These are phyloP conservation scores for Oryzias celebensis DNA, from an alignment of 2,113 vertebrate species.

Conservation along the genomic window DNA sequence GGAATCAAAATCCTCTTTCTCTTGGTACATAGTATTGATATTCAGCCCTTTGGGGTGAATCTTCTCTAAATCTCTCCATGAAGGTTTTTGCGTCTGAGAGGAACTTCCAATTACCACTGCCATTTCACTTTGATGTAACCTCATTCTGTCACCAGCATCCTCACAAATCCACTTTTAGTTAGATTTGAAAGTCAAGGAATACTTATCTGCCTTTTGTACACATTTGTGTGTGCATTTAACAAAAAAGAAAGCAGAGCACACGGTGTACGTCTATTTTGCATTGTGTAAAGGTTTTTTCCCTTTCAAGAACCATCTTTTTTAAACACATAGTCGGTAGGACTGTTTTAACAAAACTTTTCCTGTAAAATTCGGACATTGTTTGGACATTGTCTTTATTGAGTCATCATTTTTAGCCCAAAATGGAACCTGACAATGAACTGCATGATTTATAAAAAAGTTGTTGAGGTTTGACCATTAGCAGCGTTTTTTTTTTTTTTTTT, in stretches of 20 bases:
- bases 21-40: not conserved
- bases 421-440: too few relatives aligned
- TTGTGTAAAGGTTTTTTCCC: too few relatives aligned
- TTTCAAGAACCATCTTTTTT: too few relatives aligned
- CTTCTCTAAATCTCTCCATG: not conserved
- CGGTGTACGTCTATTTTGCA: too few relatives aligned
- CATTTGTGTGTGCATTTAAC: not conserved
- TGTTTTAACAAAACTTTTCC: too few relatives aligned
- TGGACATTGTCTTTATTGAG: too few relatives aligned
- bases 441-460: too few relatives aligned
- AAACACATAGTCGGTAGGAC: too few relatives aligned
- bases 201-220: not conserved
- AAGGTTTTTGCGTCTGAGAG: not conserved
- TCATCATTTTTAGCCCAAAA: too few relatives aligned
- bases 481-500: too few relatives aligned
- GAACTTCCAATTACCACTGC: not conserved
- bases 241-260: not conserved
- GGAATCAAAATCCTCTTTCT: not conserved
- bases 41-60: not conserved
- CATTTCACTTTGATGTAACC: not conserved
- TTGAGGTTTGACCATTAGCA: too few relatives aligned
- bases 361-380: too few relatives aligned
- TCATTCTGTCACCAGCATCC: constrained; percentile 1
- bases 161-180: not conserved
- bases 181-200: not conserved